phyloP scores from a whole-genome alignment of 2,797 vertebrate species.

The Eulemur rubriventer region DNA sequence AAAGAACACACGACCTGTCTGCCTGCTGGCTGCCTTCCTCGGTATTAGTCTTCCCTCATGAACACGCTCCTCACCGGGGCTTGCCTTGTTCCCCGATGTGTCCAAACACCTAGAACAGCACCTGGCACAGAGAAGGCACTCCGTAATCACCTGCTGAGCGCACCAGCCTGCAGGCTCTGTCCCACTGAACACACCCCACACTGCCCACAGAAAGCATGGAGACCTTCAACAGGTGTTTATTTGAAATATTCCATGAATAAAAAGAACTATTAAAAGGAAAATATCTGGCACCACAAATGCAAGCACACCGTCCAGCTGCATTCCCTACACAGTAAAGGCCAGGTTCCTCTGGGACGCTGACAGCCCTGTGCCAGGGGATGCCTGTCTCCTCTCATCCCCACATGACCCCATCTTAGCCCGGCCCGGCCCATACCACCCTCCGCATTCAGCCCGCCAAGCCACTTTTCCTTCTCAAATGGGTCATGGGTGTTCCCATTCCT shows the following conservation, averaged over 20 bases:
- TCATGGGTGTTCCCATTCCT: neutral
- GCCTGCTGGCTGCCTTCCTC: neutral
- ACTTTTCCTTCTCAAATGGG: neutral
- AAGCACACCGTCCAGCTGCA: neutral
- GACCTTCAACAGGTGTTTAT: neutral
- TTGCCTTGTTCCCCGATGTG: neutral
- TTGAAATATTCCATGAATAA: neutral
- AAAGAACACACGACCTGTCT: neutral
- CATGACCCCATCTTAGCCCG: neutral
- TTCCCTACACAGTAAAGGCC: neutral
- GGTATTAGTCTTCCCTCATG: neutral
- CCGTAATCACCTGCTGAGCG: neutral
- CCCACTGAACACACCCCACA: neutral
- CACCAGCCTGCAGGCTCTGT: neutral
- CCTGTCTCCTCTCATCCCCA: neutral
- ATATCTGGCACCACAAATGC: neutral
- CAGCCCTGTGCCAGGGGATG: neutral
- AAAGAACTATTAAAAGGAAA: neutral
- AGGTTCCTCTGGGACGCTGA: neutral
- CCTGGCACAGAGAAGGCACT: neutral
- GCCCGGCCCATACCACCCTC: neutral
- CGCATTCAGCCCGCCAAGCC: neutral
- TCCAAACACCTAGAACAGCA: neutral
- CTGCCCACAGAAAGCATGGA: neutral
- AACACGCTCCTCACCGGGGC: neutral